Evolutionary conservation across 2,888 invertebrate species (phyloP), one percentile per base, ranked within the genome.

Genomic region (Chloroclysta siterata): DNA sequence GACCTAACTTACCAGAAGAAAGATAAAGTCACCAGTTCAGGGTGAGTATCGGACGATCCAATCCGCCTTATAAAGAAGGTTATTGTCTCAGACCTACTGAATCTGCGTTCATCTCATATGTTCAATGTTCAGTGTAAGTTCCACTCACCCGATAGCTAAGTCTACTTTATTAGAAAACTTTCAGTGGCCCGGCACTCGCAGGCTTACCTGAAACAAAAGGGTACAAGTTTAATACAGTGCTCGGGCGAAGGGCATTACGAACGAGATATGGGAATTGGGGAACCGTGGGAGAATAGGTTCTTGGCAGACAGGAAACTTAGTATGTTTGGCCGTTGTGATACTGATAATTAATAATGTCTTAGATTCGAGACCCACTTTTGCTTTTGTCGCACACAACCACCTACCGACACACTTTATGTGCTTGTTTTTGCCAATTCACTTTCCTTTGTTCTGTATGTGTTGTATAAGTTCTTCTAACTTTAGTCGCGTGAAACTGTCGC

Each of bases 161-260:
- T 59, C 41, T 47, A 48, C 53, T 60, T 60, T 66, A 63, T 60
- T 54, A 48, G 58, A 17, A 61, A 60, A 60, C 46, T 71, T 60
- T 14, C 14, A 46, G 52, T 39, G 54, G 52, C 47, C 50, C 47
- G 47, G 64, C 17, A 8, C 44, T 46, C 17, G 46, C 47, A 53
- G 42, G 53, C 63, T 63, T 73, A 73, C 73, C 72, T 72, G 70
- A 42, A 73, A 70, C 72, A 71, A 73, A 70, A 64, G 68, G 65
- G 28, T 36, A 44, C 51, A 64, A 53, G 42, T 64, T 65, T 65
- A 66, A 60, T 68, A 63, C 63, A 56, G 47, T 44, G 51, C 50
- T 60, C 33, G 52, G 47, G 29, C 53, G 17, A 51, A 3, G 22
- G 51, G 33, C 42, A 57, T 62, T 58, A n/a, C 8, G 29, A 6